These are phyloP conservation scores for Uropsilus gracilis DNA, from an alignment of 2,113 vertebrate genomes.

Conservation along the genomic window DNA sequence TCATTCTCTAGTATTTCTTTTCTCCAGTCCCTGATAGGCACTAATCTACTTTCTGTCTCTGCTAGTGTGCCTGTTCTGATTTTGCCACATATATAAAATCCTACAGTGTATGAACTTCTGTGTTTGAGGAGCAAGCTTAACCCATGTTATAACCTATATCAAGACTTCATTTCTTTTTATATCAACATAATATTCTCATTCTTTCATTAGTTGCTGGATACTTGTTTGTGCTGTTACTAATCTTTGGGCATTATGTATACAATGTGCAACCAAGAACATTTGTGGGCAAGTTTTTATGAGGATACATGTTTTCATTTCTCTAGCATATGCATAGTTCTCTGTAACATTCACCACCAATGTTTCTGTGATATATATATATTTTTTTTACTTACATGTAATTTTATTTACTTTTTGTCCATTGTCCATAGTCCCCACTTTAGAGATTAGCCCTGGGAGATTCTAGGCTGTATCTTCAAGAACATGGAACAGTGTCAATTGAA, in stretches of 20 bases:
- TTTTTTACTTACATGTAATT: neutral
- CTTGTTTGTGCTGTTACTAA: neutral
- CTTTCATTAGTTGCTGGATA: neutral
- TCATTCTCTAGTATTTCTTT: neutral
- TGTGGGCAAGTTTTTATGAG: neutral
- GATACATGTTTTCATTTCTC: too few species aligned
- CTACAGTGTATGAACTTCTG: neutral
- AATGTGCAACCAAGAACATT: neutral
- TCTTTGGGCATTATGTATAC: neutral
- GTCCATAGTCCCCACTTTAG: neutral
- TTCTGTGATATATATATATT: neutral
- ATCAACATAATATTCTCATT: conserved; percentile 5
- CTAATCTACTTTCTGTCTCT: too few species aligned
- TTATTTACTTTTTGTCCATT: neutral
- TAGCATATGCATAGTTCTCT: neutral
- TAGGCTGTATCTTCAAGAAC: neutral
- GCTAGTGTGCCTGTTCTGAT: neutral
- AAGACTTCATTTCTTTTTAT: neutral
- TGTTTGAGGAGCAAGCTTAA: neutral
- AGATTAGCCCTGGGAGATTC: neutral
- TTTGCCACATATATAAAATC: neutral
- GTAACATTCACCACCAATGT: neutral
- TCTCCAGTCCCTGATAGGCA: neutral
- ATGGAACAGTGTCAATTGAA: neutral
- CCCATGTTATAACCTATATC: neutral